These are phyloP conservation scores for Zaprionus inermis DNA, from an alignment of 1,140 invertebrate genomes.

Conservation along the genomic window DNA sequence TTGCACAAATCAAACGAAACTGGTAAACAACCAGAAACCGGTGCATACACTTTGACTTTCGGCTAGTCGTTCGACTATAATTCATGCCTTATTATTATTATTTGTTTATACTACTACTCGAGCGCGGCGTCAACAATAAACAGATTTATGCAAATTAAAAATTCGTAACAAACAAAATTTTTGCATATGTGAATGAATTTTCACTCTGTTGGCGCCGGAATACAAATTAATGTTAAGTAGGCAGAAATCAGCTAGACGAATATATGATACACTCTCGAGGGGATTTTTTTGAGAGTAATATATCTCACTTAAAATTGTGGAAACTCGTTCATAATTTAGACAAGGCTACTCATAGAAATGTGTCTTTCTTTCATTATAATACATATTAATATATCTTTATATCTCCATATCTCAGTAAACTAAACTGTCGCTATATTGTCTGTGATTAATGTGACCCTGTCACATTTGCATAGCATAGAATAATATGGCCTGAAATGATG, in stretches of 20 bases:
- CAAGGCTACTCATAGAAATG: background rate
- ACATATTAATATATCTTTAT: background rate
- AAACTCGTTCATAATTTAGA: background rate
- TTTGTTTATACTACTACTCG: constrained; percentile 25
- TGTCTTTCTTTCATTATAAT: background rate
- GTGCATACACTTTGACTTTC: constrained; percentile 27
- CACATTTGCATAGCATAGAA: constrained; percentile 31
- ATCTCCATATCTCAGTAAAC: background rate
- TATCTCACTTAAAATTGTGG: too few species aligned
- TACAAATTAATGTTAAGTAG: constrained; percentile 44
- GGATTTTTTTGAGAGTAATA: too few species aligned
- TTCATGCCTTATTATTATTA: constrained; percentile 33
- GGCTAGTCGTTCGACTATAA: background rate
- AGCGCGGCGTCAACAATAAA: constrained; percentile 39
- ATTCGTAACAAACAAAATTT: constrained; percentile 37
- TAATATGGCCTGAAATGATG: constrained; percentile 11
- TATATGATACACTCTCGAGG: background rate
- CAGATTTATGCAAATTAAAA: constrained; percentile 49
- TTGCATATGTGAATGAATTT: constrained; percentile 47
- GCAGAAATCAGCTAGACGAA: constrained; percentile 2
- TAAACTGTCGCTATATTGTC: background rate
- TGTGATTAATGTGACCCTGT: constrained; percentile 40
- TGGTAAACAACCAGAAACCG: constrained; percentile 38
- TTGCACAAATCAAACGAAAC: constrained; percentile 25
- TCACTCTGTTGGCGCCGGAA: constrained; percentile 36